Base-by-base conservation (phyloP, 37 sponge, comb jelly and placozoan species). In the Ianthella basta region DNA sequence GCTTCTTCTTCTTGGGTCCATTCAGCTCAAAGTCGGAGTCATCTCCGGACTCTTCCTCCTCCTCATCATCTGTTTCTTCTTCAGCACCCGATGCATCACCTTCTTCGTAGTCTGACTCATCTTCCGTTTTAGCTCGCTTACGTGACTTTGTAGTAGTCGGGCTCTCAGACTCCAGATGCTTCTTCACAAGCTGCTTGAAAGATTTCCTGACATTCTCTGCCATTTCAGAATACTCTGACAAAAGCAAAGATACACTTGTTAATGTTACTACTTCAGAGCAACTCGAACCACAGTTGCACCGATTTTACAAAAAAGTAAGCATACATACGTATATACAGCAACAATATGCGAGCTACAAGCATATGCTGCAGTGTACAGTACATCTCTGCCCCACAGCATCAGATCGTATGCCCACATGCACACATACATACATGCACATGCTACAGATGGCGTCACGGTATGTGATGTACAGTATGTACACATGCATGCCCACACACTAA, bases 151-250 rank as follows among this genome's bases (percentile, higher is more conserved):
- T 50, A 24, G 60, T 21, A 8, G 81, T 20, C 30, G 73, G 79
- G 0, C 80, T 63, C 27, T 68, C 84, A 18, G 68, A 79, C n/a
- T 82, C 83, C 24, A 94, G 81, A 57, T 87, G 84, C 27, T 82
- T 66, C 55, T 83, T 82, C 38, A 79, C 53, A 30, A 94, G 83
- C 57, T 84, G 65, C 57, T 88, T 60, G 64, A 94, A 91, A 18
- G 15, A 0, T 59, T 86, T 78, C 53, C 35, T 37, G 67, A 88
- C 79, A 10, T 70, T 73, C 24, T 88, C 70, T 5, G 94, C 94
- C 60, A 94, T 83, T 50, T 90, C 94, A 56, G 72, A 63, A 50
- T 94, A 94, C 72, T 94, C 94, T 80, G 81, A 14, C 10, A 8
- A 30, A 21, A 73, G n/a, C n/a, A n/a, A n/a, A n/a, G n/a, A n/a